Base-by-base conservation (phyloP, 2,888 invertebrate species). In the Minunthozetes semirufus region DNA sequence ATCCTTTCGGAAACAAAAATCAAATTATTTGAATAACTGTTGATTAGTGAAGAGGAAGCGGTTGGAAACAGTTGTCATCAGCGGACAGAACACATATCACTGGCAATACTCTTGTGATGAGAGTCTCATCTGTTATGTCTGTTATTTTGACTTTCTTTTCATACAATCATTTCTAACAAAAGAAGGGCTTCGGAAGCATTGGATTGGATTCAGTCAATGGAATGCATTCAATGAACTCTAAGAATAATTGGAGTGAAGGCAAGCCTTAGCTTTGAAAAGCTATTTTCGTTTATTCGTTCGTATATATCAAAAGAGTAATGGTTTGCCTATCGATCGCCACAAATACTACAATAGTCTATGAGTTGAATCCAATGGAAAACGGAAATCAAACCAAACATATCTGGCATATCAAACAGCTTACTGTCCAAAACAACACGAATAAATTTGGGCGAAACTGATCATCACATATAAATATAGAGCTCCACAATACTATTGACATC, bases 241-340 rank as follows among this genome's bases (percentile, higher is more conserved):
- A 22, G 19, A 59, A 59, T 19, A 11, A 59, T 59, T 59, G 22
- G 17, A 25, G 56, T 59, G 19, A 19, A 59, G n/a, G 50, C 19
- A 50, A 4, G 4, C 17, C 25, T 25, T 3, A 59, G 56, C 56
- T 59, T 22, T 59, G 9, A 59, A n/a, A 59, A 19, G 9, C 56
- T 59, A 59, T 59, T 59, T 59, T 59, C 56, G 22, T 59, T 59
- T 59, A 59, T 59, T 59, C n/a, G 56, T 3, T 25, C 19, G n/a
- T 6, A 59, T 59, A 9, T 59, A 59, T 59, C 56, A 59, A 19
- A n/a, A 25, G 22, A 59, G 56, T 59, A 59, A 59, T 59, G 19
- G 17, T n/a, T 59, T 11, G 9, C 25, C 56, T 59, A 6, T 19
- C 19, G 22, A 25, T 59, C 56, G 25, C n/a, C 56, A 59, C 48